phyloP scores from a whole-genome alignment of 2,797 vertebrate genomes.

The Sciurus vulgaris region DNA sequence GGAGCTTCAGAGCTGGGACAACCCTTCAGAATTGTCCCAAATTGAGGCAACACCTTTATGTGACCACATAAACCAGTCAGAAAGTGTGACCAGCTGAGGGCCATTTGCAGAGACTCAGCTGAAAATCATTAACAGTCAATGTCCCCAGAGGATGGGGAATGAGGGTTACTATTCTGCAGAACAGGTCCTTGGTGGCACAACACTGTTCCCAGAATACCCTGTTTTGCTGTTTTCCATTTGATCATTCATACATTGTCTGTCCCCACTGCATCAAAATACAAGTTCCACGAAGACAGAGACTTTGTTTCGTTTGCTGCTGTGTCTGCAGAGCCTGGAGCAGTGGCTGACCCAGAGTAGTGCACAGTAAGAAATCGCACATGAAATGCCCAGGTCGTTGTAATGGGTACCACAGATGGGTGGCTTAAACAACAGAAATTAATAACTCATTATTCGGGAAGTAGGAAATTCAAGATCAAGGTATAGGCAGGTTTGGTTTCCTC shows the following conservation, averaged over 20 bases:
- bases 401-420: neutral
- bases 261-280: too few relatives aligned
- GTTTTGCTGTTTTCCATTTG: neutral
- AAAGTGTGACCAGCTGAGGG: neutral
- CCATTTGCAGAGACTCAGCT: neutral
- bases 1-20: neutral
- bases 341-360: neutral
- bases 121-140: fast-evolving
- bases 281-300: too few relatives aligned
- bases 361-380: neutral
- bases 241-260: neutral
- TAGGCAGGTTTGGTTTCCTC: neutral
- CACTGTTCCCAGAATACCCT: neutral
- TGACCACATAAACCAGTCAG: neutral
- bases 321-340: neutral
- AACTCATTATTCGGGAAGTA: neutral
- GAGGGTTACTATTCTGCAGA: neutral
- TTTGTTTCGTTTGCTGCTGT: too few relatives aligned
- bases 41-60: neutral
- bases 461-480: too few relatives aligned
- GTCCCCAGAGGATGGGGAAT: neutral
- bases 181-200: neutral
- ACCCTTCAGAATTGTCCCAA: neutral
- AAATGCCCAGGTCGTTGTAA: neutral
- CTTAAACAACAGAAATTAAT: neutral